Evolutionary conservation across 1,140 invertebrate species (phyloP), one percentile per base, ranked within the genome.

Genomic region (Caerostris darwini): DNA sequence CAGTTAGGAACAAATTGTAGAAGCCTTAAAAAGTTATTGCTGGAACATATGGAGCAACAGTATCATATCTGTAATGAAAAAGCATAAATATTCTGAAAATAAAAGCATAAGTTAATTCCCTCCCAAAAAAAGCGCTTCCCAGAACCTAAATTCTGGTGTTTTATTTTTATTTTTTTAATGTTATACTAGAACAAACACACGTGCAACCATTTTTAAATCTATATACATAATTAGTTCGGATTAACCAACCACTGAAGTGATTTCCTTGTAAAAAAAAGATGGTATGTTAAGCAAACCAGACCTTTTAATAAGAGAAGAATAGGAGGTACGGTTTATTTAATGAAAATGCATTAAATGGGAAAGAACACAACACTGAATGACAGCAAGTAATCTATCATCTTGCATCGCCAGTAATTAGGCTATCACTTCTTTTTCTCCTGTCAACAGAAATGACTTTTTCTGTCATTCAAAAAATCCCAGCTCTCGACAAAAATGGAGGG

Each of bases 391-490:
- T 77, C 71, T 34, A 77, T 77, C 71, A 77, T 77, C 71, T 34
- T 77, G 71, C 53, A 77, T 77, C 71, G 50, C 34, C 71, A 77
- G 71, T 77, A 77, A 77, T 77, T 77, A 77, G 69, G 71, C 53
- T 77, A 77, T 77, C 71, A 50, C 71, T 77, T 77, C 71, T 77
- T 77, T 77, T 77, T 50, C 19, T 71, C 71, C 71, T 77, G 71
- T 77, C 71, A 77, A 10, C 71, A 77, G 53, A 77, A 77, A 77
- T 77, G 50, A 77, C 8, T 77, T 77, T 77, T 77, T 53, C 71
- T 50, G 71, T 77, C 71, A 77, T 34, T 77, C 53, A 77, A 77
- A 71, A 77, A 77, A 77, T 50, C 34, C 71, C 12, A 77, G 71
- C 50, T 77, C 71, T 77, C 53, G 71, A 77, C 34, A 50, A 53